Percentiles rank a stretch among this genome's conserved stretches.
These are phyloP conservation scores for Tyria jacobaeae DNA, from an alignment of 2,888 invertebrate species.

Conservation along the genomic window DNA sequence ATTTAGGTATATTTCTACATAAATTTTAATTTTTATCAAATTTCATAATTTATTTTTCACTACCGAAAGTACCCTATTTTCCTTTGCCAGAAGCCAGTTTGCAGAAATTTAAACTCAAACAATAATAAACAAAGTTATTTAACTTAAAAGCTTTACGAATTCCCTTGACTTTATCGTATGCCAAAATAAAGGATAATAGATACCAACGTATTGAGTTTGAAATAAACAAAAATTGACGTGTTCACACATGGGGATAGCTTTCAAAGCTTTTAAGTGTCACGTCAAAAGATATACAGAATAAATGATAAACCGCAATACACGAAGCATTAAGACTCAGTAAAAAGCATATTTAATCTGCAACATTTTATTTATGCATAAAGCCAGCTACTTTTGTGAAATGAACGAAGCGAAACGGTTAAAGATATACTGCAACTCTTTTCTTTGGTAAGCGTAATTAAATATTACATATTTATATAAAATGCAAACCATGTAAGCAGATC, in stretches of 20 bases:
- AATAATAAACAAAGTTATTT: background rate
- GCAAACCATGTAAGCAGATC: too few relatives aligned
- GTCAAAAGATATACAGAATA: constrained; percentile 37
- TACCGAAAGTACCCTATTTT: too few relatives aligned
- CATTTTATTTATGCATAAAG: constrained; percentile 34
- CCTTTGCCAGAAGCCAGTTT: too few relatives aligned
- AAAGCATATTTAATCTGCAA: constrained; percentile 44
- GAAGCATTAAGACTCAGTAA: constrained; percentile 32
- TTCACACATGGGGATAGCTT: constrained; percentile 26
- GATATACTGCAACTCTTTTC: background rate
- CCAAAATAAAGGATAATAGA: constrained; percentile 15
- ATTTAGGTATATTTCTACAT: too few relatives aligned
- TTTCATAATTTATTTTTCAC: too few relatives aligned
- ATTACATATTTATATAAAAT: background rate
- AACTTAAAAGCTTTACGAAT: constrained; percentile 2
- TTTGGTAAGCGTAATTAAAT: background rate
- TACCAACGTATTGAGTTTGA: constrained; percentile 9
- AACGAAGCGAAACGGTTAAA: constrained; percentile 5
- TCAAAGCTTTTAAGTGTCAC: constrained; percentile 27
- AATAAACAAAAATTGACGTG: constrained; percentile 20
- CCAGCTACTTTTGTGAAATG: constrained; percentile 6
- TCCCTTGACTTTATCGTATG: constrained; percentile 10
- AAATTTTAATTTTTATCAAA: too few relatives aligned
- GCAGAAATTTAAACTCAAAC: too few relatives aligned
- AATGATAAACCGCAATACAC: constrained; percentile 37